Conservation (phyloP, 2,888 invertebrate genomes). For the Drosophila demipolita region DNA sequence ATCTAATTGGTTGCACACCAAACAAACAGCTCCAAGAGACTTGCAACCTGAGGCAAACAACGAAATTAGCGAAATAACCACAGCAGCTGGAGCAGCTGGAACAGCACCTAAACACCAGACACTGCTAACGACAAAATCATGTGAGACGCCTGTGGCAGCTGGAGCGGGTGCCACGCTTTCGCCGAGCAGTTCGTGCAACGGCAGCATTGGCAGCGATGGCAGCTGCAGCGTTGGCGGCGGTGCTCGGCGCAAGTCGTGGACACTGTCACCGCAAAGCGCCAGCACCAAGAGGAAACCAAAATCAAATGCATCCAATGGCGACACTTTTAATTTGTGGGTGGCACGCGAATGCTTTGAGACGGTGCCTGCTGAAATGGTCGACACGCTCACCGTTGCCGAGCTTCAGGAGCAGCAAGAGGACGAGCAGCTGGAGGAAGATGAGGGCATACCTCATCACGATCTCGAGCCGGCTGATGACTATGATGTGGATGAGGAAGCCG, state of each 20-base stretch:
- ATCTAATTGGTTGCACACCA: neutral
- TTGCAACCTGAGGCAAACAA: constrained; percentile 53
- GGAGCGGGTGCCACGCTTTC: constrained; percentile 60
- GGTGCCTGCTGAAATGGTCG: constrained; percentile 83
- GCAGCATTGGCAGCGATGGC: constrained; percentile 81
- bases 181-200: constrained; percentile 81
- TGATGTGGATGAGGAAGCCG: constrained; percentile 72
- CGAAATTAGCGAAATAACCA: constrained; percentile 30
- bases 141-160: constrained; percentile 68
- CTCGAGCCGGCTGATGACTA: constrained; percentile 53
- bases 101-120: constrained; percentile 63
- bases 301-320: constrained; percentile 65
- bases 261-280: constrained; percentile 79
- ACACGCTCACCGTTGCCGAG: constrained; percentile 66
- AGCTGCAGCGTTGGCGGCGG: constrained; percentile 80
- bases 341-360: constrained; percentile 84
- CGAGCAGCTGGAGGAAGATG: constrained; percentile 52
- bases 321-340: constrained; percentile 83
- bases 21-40: constrained; percentile 57
- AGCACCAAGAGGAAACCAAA: constrained; percentile 89
- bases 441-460: constrained; percentile 57
- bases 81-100: neutral
- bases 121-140: constrained; percentile 78
- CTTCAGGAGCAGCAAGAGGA: constrained; percentile 61
- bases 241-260: constrained; percentile 82